Base-by-base conservation (phyloP, 1,140 invertebrate species). In the Bilobella aurantiaca region DNA sequence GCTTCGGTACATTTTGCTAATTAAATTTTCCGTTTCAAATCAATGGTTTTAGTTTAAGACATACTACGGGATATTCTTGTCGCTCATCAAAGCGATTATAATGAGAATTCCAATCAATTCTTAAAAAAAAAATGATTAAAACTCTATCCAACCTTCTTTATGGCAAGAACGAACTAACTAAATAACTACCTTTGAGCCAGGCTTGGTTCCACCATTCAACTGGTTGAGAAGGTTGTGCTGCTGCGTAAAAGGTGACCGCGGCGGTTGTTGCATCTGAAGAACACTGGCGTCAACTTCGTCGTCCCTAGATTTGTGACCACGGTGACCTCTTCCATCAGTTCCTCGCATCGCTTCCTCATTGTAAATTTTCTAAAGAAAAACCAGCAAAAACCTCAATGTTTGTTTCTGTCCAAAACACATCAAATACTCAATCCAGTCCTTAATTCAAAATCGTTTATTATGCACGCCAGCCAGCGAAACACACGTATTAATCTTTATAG, bases 191-290 rank as follows among this genome's bases (percentile, higher is more conserved):
- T 69, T 69, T 8, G 69, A 63, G 31, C 69, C 67, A 29, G 63
- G 64, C n/a, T 66, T 66, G 23, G 14, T 25, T 16, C 60, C 37
- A 57, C 70, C 70, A 65, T 71, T 71, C 23, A 62, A 28, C 30
- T 62, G 32, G 28, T 62, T 69, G 67, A 21, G 65, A 34, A 53
- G 67, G 29, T 64, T 68, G 64, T 28, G 63, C 25, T 67, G 69
- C 31, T 66, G 64, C 34, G 64, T 69, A 34, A 69, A 71, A 21
- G 67, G 70, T 30, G 70, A 71, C 25, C 67, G 68, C 27, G 65
- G 69, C n/a, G 63, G 8, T 59, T 49, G 60, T 53, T n/a, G n/a
- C n/a, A n/a, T n/a, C n/a, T 34, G 61, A 37, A 31, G 21, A 32
- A 42, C 32, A 16, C 32, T 59, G 57, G 66, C 31, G 49, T 53